Evolutionary conservation across 1,140 invertebrate genomes (phyloP).

Genomic region (Halictus rubicundus): DNA sequence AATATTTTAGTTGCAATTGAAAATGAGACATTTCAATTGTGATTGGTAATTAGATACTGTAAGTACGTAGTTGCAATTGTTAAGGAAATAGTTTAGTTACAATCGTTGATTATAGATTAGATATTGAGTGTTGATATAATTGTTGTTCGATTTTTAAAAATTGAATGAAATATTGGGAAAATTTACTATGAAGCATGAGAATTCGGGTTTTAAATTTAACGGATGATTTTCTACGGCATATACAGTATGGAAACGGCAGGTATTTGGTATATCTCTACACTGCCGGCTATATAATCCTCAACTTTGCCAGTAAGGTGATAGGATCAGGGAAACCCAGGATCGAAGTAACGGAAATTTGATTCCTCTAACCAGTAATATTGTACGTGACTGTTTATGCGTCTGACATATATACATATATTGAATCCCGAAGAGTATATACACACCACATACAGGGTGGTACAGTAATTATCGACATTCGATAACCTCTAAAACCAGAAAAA

Average conservation of each 20-base stretch:
- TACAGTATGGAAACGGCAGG: too few species aligned
- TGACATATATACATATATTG: constrained; percentile 5
- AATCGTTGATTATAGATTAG: too few species aligned
- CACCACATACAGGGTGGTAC: background rate
- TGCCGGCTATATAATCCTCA: background rate
- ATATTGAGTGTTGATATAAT: too few species aligned
- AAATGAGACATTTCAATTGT: too few species aligned
- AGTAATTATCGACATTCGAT: background rate
- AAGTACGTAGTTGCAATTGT: too few species aligned
- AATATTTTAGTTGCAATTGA: too few species aligned
- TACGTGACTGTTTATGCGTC: constrained; percentile 52
- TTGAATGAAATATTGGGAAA: too few species aligned
- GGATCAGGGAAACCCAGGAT: constrained; percentile 51
- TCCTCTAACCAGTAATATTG: constrained; percentile 53
- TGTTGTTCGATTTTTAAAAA: too few species aligned
- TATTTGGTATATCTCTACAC: background rate
- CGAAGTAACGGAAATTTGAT: constrained; percentile 66
- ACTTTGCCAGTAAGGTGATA: constrained; percentile 28
- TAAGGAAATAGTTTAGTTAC: too few species aligned
- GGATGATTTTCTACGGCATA: background rate
- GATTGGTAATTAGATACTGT: too few species aligned
- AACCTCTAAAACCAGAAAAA: background rate
- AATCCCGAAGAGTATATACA: background rate
- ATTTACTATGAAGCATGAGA: too few species aligned
- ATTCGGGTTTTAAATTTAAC: too few species aligned